Conservation (phyloP, 2,888 invertebrate species). For the Brachycybe producta region DNA sequence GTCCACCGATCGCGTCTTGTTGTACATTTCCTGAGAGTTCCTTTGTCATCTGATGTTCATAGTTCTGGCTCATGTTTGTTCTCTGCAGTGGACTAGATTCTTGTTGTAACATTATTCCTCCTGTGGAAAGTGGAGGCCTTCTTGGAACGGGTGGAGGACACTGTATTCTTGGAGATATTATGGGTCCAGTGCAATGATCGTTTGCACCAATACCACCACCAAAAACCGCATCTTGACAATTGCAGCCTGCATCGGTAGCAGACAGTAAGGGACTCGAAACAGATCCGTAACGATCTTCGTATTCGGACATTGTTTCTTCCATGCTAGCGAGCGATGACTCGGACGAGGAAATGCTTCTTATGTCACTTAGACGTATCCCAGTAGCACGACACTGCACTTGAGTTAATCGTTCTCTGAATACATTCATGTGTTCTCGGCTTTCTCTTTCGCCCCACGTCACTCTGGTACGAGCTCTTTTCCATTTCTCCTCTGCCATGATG, state of each 20-base stretch:
- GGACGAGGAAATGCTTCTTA: constrained; percentile 20
- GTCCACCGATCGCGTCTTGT: neutral
- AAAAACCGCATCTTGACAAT: no score
- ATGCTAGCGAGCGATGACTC: constrained; percentile 21
- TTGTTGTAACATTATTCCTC: neutral
- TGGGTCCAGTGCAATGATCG: no score
- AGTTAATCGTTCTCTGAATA: constrained; percentile 20
- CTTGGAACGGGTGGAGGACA: no score
- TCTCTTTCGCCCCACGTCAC: constrained; percentile 20
- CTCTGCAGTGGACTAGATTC: neutral
- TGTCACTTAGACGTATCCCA: constrained; percentile 15
- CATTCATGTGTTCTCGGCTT: constrained; percentile 22
- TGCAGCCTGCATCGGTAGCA: no score
- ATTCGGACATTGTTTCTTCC: constrained; percentile 14
- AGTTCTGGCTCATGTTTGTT: neutral
- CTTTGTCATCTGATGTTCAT: neutral
- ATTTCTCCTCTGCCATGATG: constrained; percentile 28
- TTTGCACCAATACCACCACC: no score
- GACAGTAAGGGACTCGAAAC: no score
- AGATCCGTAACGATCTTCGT: constrained; percentile 1
- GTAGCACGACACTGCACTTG: constrained; percentile 17
- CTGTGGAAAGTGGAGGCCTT: no score
- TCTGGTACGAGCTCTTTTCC: constrained; percentile 25
- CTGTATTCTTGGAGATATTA: no score
- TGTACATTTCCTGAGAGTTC: neutral